Evolutionary conservation across 2,888 invertebrate species (phyloP), one percentile per base, ranked within the genome.

Genomic region (Diplolepis rosae): DNA sequence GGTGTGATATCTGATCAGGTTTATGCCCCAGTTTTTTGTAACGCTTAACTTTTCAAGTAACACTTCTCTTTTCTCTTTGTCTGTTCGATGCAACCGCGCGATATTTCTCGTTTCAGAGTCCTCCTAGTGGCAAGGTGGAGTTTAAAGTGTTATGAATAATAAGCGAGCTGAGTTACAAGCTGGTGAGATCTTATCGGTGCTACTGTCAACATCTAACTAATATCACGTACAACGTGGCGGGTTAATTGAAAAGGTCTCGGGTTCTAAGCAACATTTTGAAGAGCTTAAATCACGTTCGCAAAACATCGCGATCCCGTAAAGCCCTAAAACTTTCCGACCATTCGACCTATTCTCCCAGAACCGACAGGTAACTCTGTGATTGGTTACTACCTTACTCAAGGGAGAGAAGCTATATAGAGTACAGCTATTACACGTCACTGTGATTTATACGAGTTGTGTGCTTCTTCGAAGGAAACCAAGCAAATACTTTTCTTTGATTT

Each of bases 151-250:
- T 81, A 85, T 86, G 86, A 86, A 86, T 86, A 84, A 85, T 85
- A 83, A 84, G 80, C 79, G 78, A 77, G 67, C 73, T 76, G 73
- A 69, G 78, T 76, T 78, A 77, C 77, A 78, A 80, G 78, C 84
- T 80, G 79, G 79, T 81, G 77, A 84, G 87, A 87, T 87, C 79
- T 81, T 87, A 87, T 87, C 87, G 79, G 79, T 66, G 79, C 82
- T 79, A 86, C 84, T 84, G 87, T 87, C 86, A 87, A 87, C 87
- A 87, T 79, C 84, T 83, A 85, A 83, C 87, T 86, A 87, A 86
- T 87, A 86, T 85, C 85, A 70, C 85, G 85, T 84, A 84, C 85
- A 85, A 85, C 85, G 83, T 84, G 83, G 80, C 82, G 80, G 82
- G 80, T 85, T 85, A 85, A 86, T 86, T 86, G 85, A 80, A 85